Evolutionary conservation across 1,140 invertebrate genomes (phyloP).

Genomic region (Tyrophagus putrescentiae): DNA sequence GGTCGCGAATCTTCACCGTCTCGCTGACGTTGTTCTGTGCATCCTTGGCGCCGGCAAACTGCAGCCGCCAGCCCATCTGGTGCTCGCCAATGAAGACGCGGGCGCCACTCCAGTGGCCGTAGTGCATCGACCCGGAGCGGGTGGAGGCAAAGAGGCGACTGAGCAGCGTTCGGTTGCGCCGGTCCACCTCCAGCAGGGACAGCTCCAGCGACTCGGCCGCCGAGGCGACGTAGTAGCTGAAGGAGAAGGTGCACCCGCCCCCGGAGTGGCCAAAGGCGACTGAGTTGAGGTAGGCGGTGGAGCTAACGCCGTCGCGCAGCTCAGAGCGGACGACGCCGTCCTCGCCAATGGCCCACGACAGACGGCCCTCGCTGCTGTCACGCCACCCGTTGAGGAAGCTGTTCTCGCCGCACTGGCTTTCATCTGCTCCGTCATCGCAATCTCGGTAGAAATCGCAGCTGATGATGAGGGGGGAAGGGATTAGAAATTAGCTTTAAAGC

Average conservation of each 20-base stretch:
- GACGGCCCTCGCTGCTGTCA: constrained; percentile 21
- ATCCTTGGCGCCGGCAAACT: constrained; percentile 10
- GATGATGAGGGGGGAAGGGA: too few relatives aligned
- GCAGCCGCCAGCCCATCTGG: neutral
- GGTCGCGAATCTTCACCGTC: constrained; percentile 22
- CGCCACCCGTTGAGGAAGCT: constrained; percentile 24
- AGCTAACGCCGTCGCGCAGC: constrained; percentile 3
- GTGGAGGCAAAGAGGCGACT: neutral
- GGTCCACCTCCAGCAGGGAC: too few relatives aligned
- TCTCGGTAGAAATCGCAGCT: constrained; percentile 26
- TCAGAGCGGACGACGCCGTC: constrained; percentile 10
- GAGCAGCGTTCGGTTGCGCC: too few relatives aligned
- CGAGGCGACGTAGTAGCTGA: constrained; percentile 12
- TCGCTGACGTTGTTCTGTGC: neutral
- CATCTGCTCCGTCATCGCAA: constrained; percentile 23
- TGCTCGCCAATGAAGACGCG: constrained; percentile 20
- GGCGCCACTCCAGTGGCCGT: constrained; percentile 3
- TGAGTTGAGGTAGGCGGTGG: constrained; percentile 14
- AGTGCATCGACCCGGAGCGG: neutral
- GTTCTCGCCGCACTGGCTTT: constrained; percentile 25
- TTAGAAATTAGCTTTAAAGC: too few relatives aligned
- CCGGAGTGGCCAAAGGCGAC: neutral
- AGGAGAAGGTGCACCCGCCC: neutral
- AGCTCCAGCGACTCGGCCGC: too few relatives aligned
- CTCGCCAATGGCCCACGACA: constrained; percentile 6